Base-by-base conservation (phyloP, 53 echinoderm and acorn worm genomes). In the Glandiceps talaboti region DNA sequence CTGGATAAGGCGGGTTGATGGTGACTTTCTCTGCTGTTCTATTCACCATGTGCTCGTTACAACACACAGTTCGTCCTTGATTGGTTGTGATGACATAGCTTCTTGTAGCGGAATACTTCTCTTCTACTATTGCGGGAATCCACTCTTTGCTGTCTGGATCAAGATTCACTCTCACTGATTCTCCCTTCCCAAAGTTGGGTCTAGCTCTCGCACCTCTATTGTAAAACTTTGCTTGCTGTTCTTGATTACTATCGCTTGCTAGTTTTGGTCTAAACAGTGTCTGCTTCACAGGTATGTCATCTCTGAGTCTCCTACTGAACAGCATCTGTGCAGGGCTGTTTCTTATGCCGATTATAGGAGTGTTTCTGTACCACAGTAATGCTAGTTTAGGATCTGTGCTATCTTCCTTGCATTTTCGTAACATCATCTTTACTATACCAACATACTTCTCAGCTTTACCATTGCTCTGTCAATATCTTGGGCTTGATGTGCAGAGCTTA, bases 271-370 rank as follows among this genome's bases (percentile, higher is more conserved):
- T 27, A 14, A 74, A 29, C 14, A 81, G 74, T 81, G 14, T 29
- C 29, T 72, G 74, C 1, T 74, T 1, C 12, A 30, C 26, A 14
- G 29, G 81, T 1, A 73, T 1, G 29, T 73, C 73, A 20, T 73
- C 74, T 74, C n/a, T 81, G 14, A 74, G 73, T 81, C 81, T 73
- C 14, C 74, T 74, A 74, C 81, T 81, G 74, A 81, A 28, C 20
- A 81, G 30, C 20, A 29, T 14, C 28, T 81, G 81, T 14, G 29
- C 81, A 29, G 81, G 81, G 30, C 81, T 73, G 74, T 30, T 74
- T 33, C 74, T 12, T 1, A 74, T 26, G 1, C 74, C 74, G 30
- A 73, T 73, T 10, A 30, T 73, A 28, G 74, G 81, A 25, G 81
- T 81, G 81, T 74, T 81, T 73, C 81, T 27, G 14, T 32, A 28